phyloP scores from a whole-genome alignment of 2,797 vertebrate genomes.

The Ptychadena robeensis region DNA sequence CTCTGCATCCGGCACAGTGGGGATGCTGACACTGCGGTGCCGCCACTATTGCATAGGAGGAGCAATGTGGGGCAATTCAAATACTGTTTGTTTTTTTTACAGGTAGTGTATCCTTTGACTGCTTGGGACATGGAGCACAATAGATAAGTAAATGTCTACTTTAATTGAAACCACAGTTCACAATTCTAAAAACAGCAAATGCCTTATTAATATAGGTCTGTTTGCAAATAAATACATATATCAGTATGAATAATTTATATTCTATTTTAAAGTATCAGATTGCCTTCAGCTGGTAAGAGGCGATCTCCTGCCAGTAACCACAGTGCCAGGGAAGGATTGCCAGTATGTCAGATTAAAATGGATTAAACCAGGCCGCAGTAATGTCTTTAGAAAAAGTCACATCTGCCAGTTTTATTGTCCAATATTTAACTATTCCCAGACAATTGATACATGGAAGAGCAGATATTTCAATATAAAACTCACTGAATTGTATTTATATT shows the following conservation, averaged over 20 bases:
- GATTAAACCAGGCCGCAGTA: constrained; percentile 40
- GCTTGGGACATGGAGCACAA: too few species aligned
- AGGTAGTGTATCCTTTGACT: too few species aligned
- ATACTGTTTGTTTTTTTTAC: too few species aligned
- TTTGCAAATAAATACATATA: background rate
- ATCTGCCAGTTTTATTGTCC: constrained; percentile 26
- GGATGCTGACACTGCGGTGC: too few species aligned
- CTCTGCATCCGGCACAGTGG: too few species aligned
- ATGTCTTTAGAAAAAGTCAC: constrained; percentile 36
- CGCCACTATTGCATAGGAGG: too few species aligned
- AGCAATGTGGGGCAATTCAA: too few species aligned
- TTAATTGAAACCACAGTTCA: too few species aligned
- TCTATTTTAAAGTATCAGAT: background rate
- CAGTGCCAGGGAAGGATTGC: constrained; percentile 21
- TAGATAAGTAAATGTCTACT: too few species aligned
- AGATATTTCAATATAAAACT: background rate
- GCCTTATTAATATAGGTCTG: background rate
- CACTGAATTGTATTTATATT: background rate
- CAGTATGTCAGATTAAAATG: constrained; percentile 32
- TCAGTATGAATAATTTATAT: background rate
- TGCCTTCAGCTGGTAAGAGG: constrained; percentile 1
- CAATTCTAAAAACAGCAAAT: background rate
- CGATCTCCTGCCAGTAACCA: constrained; percentile 5
- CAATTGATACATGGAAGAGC: background rate
- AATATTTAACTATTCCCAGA: constrained; percentile 13